These are phyloP conservation scores for Corynorhinus townsendii DNA, from an alignment of 2,113 vertebrate genomes.

Conservation along the genomic window DNA sequence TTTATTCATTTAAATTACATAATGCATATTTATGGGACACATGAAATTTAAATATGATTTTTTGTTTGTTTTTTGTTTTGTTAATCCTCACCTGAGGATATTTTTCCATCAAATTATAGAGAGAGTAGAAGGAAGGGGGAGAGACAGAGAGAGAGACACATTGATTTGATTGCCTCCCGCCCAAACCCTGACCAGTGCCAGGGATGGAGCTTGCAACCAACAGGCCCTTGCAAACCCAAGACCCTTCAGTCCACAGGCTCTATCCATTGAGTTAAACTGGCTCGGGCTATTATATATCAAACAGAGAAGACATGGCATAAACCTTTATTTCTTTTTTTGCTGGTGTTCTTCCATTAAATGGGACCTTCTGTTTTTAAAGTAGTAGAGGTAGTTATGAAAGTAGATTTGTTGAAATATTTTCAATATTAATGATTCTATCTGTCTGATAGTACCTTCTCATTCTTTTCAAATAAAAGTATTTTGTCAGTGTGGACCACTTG, in stretches of 20 bases:
- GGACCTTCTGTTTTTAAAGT: neutral
- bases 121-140: too few species aligned
- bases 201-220: too few species aligned
- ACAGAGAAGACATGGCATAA: neutral
- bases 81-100: too few species aligned
- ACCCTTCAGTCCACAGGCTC: too few species aligned
- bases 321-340: neutral
- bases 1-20: neutral
- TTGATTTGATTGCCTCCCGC: too few species aligned
- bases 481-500: neutral
- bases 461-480: neutral
- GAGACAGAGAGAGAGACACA: too few species aligned
- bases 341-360: neutral
- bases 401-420: neutral
- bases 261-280: too few species aligned
- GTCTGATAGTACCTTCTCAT: slow-evolving; percentile 25
- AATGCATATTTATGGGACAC: neutral
- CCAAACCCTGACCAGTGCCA: too few species aligned
- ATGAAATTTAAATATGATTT: neutral
- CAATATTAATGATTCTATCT: neutral
- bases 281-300: neutral
- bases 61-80: neutral
- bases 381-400: neutral
- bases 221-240: too few species aligned
- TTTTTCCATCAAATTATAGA: too few species aligned